These are phyloP conservation scores for Gymnobelideus leadbeateri DNA, from an alignment of 2,113 vertebrate species.

Conservation along the genomic window DNA sequence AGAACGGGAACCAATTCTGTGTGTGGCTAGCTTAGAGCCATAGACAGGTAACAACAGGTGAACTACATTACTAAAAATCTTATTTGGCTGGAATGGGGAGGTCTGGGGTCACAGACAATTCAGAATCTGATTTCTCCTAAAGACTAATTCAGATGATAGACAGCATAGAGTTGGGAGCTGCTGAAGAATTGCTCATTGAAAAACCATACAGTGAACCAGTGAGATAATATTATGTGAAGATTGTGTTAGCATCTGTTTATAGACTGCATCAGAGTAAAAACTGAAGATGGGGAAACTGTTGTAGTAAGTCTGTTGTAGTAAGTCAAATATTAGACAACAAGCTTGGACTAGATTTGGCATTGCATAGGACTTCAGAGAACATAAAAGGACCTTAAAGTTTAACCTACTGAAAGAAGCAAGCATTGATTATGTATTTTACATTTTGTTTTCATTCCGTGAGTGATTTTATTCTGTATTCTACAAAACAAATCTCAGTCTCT, in stretches of 20 bases:
- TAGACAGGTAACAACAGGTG: background rate
- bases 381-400: background rate
- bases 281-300: background rate
- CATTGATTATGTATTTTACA: background rate
- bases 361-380: background rate
- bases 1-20: background rate
- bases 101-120: background rate
- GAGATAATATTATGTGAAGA: constrained; percentile 22
- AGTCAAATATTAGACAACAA: constrained; percentile 44
- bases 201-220: background rate
- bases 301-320: background rate
- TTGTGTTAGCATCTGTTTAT: background rate
- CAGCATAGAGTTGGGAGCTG: constrained; percentile 1
- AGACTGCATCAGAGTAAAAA: background rate
- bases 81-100: background rate
- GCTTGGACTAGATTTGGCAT: background rate
- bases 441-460: background rate
- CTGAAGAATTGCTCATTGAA: constrained; percentile 10
- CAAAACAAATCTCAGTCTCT: background rate
- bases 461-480: background rate
- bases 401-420: background rate
- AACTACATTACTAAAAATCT: background rate
- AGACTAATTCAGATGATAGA: background rate
- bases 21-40: background rate
- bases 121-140: background rate